These are phyloP conservation scores for Austrofundulus limnaeus DNA, from an alignment of 2,113 vertebrate genomes.

Conservation along the genomic window DNA sequence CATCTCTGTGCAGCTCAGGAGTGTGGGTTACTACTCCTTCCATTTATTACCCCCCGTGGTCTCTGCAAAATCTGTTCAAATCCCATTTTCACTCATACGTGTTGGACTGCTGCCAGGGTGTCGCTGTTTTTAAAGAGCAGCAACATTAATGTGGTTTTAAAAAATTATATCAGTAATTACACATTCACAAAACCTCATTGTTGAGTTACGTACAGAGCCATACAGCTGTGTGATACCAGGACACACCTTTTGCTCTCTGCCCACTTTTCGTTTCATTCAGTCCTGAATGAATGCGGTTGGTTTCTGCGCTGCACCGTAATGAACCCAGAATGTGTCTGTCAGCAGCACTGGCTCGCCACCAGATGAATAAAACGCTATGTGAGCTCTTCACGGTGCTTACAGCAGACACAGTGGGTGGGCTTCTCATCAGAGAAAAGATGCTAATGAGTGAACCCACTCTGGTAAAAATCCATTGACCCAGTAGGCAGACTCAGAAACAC, in stretches of 20 bases:
- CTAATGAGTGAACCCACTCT: slow-evolving; percentile 67
- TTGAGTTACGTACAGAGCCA: not conserved
- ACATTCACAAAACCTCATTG: not conserved
- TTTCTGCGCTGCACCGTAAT: slow-evolving; percentile 32
- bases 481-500: slow-evolving; percentile 55
- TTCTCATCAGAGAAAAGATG: slow-evolving; percentile 66
- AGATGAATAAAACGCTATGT: slow-evolving; percentile 63
- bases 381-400: slow-evolving; percentile 45
- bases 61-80: not conserved
- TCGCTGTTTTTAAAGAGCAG: not conserved
- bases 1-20: not conserved
- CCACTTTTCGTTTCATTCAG: slow-evolving; percentile 32
- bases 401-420: slow-evolving; percentile 72
- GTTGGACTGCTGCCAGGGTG: not conserved
- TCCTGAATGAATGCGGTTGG: slow-evolving; percentile 40
- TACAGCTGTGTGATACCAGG: not conserved
- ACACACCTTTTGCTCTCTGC: slow-evolving; percentile 35
- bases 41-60: not conserved
- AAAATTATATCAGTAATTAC: not conserved
- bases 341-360: slow-evolving; percentile 55
- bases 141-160: not conserved
- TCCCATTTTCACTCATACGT: not conserved
- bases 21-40: not conserved
- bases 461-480: slow-evolving; percentile 52
- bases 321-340: slow-evolving; percentile 55